Base-by-base conservation (phyloP, 2,113 vertebrate genomes). In the Neotoma lepida region DNA sequence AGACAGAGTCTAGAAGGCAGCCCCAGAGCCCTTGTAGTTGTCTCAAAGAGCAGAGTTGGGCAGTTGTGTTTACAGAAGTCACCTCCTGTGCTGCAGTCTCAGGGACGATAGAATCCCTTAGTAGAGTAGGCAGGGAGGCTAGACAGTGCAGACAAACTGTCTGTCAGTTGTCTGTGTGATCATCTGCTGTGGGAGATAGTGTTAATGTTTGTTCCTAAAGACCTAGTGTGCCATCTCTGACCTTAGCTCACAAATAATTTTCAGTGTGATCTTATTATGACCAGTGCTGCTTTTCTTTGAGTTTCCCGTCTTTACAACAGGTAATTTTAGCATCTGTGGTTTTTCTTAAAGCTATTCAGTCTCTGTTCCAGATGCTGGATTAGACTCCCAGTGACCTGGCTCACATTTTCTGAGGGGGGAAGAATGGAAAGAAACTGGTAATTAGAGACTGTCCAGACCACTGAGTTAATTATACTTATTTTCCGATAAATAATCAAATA, bases 401-500 rank as follows among this genome's bases (percentile, higher is more conserved):
- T 24, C 94, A 46, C 76, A 33, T 94, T 76, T 94, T 94, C 92
- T 78, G 9, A 35, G 68, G 3, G 61, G 28, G 61, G 58, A 56
- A 51, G 33, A 39, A 4, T 46, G 44, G n/a, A 63, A 77, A 94
- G 35, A 89, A 91, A 56, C 82, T 77, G 54, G 24, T 93, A 93
- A 94, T 95, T 96, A 92, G 90, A 96, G 30, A 94, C 94, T 97
- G 80, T 7, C 82, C 70, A 96, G 94, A 88, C 90, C 49, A 86
- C 35, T 92, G 33, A 96, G 91, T 86, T 93, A 93, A 93, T 89
- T 9, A 94, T 28, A 91, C 90, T 87, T 93, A 77, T 95, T 96
- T 95, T 90, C 13, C 85, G 54, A 54, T 94, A 94, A 95, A 94
- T 96, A 93, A 94, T 92, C 63, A 91, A 90, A 95, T 86, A 95